Evolutionary conservation across 2,888 invertebrate genomes (phyloP).

Genomic region (Axea sp.): DNA sequence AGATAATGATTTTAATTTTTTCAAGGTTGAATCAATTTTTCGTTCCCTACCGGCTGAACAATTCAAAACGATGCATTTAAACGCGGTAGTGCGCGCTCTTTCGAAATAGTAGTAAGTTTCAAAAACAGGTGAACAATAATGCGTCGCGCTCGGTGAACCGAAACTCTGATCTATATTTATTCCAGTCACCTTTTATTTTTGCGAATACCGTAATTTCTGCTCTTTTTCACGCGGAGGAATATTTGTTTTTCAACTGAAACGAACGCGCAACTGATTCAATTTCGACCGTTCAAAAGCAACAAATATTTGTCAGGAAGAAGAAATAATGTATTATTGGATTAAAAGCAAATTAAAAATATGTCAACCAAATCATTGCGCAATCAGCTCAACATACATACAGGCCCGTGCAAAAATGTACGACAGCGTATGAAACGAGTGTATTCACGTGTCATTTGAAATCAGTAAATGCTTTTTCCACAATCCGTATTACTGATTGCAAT

Average conservation of each 20-base stretch:
- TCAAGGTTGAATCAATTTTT: slow-evolving; percentile 41
- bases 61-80: slow-evolving; percentile 13
- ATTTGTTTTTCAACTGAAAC: background rate
- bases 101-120: slow-evolving; percentile 8
- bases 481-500: no score
- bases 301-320: no score
- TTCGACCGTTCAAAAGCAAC: no score
- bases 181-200: slow-evolving; percentile 40
- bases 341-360: no score
- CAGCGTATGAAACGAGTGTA: no score
- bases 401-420: no score
- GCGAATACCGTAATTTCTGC: background rate
- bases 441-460: no score
- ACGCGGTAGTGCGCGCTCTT: slow-evolving; percentile 2
- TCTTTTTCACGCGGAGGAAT: background rate
- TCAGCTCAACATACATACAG: no score
- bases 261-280: no score
- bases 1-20: slow-evolving; percentile 28
- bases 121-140: slow-evolving; percentile 50
- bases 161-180: slow-evolving; percentile 36
- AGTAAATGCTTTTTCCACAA: no score
- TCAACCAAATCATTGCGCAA: no score
- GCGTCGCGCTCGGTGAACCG: slow-evolving; percentile 37
- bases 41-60: background rate
- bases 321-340: no score